Percentiles rank a stretch among this genome's conserved stretches.
Conservation (phyloP, 2,797 vertebrate species). For the Margarornis squamiger region DNA sequence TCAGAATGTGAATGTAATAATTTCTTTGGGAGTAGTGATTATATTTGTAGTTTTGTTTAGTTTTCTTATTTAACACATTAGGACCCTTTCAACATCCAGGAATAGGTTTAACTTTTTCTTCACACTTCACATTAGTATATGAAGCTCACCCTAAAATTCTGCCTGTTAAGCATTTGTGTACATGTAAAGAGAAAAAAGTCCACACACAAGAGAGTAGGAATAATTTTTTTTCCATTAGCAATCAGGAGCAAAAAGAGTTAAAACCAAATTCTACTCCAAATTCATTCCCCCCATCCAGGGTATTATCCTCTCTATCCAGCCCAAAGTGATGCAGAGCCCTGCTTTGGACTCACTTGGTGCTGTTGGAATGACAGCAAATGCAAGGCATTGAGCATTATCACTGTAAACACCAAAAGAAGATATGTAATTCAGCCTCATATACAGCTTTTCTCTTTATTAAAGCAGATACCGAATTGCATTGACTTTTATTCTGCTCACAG, state of each 20-base stretch:
- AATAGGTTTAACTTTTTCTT: neutral
- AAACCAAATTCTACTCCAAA: neutral
- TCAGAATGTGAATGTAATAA: neutral
- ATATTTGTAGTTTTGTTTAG: neutral
- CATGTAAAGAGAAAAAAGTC: neutral
- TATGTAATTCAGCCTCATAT: neutral
- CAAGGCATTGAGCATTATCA: neutral
- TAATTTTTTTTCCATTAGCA: neutral
- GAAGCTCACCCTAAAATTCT: neutral
- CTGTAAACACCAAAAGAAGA: neutral
- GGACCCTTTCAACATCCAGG: neutral
- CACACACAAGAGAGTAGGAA: neutral
- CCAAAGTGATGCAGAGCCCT: neutral
- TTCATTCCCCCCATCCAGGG: neutral
- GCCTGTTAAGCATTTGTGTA: neutral
- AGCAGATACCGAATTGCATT: neutral
- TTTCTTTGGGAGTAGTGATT: neutral
- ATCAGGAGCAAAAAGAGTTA: neutral
- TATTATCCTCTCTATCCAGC: neutral
- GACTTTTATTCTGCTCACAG: neutral
- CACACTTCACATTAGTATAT: neutral
- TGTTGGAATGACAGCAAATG: neutral
- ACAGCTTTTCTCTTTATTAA: neutral
- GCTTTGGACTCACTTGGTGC: neutral
- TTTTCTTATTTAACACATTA: neutral